These are phyloP conservation scores for Leptinotarsa texana DNA, from an alignment of 1,140 invertebrate species.

Conservation along the genomic window DNA sequence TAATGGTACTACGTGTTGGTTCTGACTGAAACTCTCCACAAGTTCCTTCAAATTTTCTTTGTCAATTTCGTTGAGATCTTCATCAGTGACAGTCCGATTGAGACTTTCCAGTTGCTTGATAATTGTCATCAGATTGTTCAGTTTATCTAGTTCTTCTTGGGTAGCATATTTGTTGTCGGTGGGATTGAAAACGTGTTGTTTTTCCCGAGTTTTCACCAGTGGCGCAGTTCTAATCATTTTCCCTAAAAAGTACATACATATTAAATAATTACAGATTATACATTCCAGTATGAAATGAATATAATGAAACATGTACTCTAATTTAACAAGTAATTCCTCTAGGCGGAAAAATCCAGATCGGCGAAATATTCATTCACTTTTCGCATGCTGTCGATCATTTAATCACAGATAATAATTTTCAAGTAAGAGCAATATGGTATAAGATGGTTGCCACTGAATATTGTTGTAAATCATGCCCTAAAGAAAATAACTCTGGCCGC, in stretches of 20 bases:
- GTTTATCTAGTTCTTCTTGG: slow-evolving; percentile 56
- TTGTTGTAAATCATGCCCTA: no score
- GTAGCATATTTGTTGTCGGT: slow-evolving; percentile 40
- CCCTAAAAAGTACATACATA: background rate
- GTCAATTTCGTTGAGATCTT: slow-evolving; percentile 49
- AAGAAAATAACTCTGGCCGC: no score
- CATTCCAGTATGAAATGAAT: no score
- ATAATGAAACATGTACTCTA: no score
- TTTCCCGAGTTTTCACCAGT: slow-evolving; percentile 27
- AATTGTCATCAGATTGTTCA: slow-evolving; percentile 54
- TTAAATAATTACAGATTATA: no score
- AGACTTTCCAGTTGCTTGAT: slow-evolving; percentile 54
- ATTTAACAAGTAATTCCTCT: no score
- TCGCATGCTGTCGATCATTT: no score
- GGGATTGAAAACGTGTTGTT: slow-evolving; percentile 49
- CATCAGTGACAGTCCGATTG: slow-evolving; percentile 54
- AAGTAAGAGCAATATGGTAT: no score
- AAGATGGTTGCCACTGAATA: no score
- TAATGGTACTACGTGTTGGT: slow-evolving; percentile 32
- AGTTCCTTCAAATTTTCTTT: slow-evolving; percentile 48
- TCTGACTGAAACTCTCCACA: slow-evolving; percentile 44
- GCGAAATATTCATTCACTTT: no score
- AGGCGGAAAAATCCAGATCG: no score
- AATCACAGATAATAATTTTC: no score
- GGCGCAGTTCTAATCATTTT: slow-evolving; percentile 11